Evolutionary conservation across 2,888 invertebrate genomes (phyloP), one percentile per base, ranked within the genome.

Genomic region (Mythimna lalbum): DNA sequence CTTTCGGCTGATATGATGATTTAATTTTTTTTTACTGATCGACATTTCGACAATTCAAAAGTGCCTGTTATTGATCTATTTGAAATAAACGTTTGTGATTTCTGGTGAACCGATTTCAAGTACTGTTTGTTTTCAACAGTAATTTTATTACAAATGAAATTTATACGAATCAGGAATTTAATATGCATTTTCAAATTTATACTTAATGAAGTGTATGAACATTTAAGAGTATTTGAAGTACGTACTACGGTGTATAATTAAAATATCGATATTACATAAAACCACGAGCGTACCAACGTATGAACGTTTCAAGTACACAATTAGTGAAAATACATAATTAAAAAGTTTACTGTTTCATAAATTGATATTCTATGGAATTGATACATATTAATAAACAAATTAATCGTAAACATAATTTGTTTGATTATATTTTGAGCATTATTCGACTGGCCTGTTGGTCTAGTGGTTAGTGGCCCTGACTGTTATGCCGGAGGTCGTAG

Each of bases 251-350:
- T 39, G 19, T 31, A 56, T 55, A 47, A 72, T 76, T 69, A 76
- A 49, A 62, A 59, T 75, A 73, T 73, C 31, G 52, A 61, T 27
- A 39, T 39, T 49, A 14, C 27, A 31, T 17, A 9, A 56, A 76
- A 60, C 50, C 59, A 43, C 60, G 12, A 33, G 27, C 7, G 43
- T 33, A 33, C 17, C 12, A 59, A 12, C 4, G 23, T 19, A 43
- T 50, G 50, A 31, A 53, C 49, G 12, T 52, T 78, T 61, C 55
- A 78, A 73, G 78, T 67, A 67, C 43, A 47, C 63, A 78, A 67
- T 63, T 77, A 78, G 50, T 73, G 60, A 49, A 60, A 63, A 67
- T 47, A 56, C 27, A 31, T 76, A 23, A 50, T 70, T 62, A n/a
- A 71, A 56, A 43, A 64, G 39, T 43, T 9, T 33, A 73, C 4